Percentiles rank a stretch among this genome's conserved stretches.
Evolutionary conservation across 2,113 vertebrate species (phyloP).

Genomic region (Gymnocephalus cernua): DNA sequence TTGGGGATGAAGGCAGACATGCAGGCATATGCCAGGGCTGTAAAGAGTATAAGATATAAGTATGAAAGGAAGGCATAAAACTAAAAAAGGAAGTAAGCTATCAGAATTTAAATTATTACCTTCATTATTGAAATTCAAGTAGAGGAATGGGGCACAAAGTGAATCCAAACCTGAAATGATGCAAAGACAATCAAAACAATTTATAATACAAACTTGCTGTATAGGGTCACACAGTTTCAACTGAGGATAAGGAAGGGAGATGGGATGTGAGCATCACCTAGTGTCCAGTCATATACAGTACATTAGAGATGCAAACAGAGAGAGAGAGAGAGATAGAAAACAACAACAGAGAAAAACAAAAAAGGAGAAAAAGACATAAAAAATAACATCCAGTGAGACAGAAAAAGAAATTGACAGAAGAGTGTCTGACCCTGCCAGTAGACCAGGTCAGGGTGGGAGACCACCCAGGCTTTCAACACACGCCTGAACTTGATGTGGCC

Average conservation of each 20-base stretch:
- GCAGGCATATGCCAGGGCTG: slow-evolving; percentile 96
- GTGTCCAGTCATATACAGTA: slow-evolving; percentile 46
- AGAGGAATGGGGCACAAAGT: slow-evolving; percentile 96
- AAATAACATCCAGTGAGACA: background rate
- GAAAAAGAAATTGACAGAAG: background rate
- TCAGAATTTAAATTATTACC: slow-evolving; percentile 79
- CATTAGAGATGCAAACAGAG: background rate
- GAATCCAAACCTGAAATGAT: slow-evolving; percentile 92
- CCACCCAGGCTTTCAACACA: slow-evolving; percentile 98
- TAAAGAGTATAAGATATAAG: slow-evolving; percentile 16
- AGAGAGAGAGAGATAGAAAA: background rate
- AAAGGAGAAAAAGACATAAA: background rate
- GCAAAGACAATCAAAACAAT: slow-evolving; percentile 17
- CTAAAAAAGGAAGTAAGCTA: background rate
- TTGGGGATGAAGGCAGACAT: slow-evolving; percentile 99
- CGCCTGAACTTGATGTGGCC: slow-evolving; percentile 96
- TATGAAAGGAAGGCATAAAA: slow-evolving; percentile 6
- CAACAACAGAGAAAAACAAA: background rate
- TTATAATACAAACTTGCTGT: background rate
- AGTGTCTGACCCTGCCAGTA: slow-evolving; percentile 96
- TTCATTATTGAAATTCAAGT: slow-evolving; percentile 99
- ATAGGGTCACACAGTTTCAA: background rate
- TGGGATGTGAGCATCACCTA: slow-evolving; percentile 67
- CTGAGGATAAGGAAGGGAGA: background rate
- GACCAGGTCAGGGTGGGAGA: slow-evolving; percentile 96